phyloP scores from a whole-genome alignment of 2,888 invertebrate genomes.

The Trichopoda pennipes region DNA sequence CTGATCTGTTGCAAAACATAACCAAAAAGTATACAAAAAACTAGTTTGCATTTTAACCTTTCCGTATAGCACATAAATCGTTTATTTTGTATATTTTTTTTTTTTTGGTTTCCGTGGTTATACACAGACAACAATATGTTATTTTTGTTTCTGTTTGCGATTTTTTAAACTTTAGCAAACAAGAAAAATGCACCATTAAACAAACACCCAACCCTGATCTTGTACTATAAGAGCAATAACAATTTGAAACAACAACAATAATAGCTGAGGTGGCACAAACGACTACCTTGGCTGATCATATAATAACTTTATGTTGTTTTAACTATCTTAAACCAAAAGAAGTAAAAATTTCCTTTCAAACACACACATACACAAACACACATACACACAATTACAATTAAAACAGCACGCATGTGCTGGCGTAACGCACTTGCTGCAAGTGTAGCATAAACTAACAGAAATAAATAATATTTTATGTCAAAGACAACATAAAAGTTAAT shows the following conservation, averaged over 20 bases:
- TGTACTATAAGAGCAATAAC: conserved; percentile 59
- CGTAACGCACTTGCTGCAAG: conserved; percentile 53
- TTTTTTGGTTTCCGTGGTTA: background rate
- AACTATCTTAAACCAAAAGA: conserved; percentile 27
- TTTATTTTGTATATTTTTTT: conserved; percentile 12
- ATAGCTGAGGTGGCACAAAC: conserved; percentile 9
- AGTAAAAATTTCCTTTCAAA: conserved; percentile 48
- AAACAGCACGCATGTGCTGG: conserved; percentile 4
- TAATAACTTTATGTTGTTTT: conserved; percentile 34
- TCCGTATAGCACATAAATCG: background rate
- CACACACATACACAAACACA: background rate
- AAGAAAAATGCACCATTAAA: conserved; percentile 40
- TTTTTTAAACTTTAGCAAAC: background rate
- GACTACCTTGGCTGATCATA: conserved; percentile 20
- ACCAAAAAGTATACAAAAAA: background rate
- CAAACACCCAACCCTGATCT: conserved; percentile 66
- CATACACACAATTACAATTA: background rate
- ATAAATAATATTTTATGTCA: conserved; percentile 28
- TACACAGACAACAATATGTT: background rate
- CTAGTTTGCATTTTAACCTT: conserved; percentile 35
- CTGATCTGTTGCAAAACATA: background rate
- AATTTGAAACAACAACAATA: conserved; percentile 10
- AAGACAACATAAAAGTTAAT: conserved; percentile 3
- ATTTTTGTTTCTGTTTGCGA: background rate
- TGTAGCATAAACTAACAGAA: conserved; percentile 11